phyloP scores from a whole-genome alignment of 2,113 vertebrate species.

The Furnarius figulus region DNA sequence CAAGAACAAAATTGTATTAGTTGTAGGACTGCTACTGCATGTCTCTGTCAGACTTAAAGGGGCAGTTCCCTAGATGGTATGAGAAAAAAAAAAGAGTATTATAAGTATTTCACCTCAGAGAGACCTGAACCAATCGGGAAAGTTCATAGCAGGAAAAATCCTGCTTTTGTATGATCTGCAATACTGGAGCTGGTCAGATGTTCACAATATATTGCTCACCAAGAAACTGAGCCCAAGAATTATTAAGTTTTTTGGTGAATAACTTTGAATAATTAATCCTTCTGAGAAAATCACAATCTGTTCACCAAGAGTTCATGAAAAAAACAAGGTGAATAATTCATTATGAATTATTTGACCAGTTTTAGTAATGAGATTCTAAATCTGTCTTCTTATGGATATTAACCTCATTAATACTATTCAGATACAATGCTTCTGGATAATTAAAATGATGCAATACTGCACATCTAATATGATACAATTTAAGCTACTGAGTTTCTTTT shows the following conservation, averaged over 20 bases:
- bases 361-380: slow-evolving; percentile 67
- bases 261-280: slow-evolving; percentile 70
- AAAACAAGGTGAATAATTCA: slow-evolving; percentile 72
- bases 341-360: slow-evolving; percentile 69
- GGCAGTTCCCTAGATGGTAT: not conserved
- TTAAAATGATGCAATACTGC: not conserved
- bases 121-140: not conserved
- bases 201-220: slow-evolving; percentile 58
- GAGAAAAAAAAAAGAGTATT: not conserved
- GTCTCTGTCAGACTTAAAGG: not conserved
- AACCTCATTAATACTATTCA: slow-evolving; percentile 47
- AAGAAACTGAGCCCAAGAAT: slow-evolving; percentile 46
- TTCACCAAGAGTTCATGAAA: slow-evolving; percentile 63
- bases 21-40: not conserved
- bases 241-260: slow-evolving; percentile 67
- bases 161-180: not conserved
- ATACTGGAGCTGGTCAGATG: slow-evolving; percentile 15
- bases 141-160: not conserved
- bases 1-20: not conserved
- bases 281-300: slow-evolving; percentile 69
- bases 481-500: not conserved
- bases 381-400: slow-evolving; percentile 58
- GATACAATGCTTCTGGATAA: not conserved
- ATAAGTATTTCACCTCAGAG: not conserved
- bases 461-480: not conserved